Evolutionary conservation across 2,888 invertebrate genomes (phyloP).

Genomic region (Drosophila kanekoi): DNA sequence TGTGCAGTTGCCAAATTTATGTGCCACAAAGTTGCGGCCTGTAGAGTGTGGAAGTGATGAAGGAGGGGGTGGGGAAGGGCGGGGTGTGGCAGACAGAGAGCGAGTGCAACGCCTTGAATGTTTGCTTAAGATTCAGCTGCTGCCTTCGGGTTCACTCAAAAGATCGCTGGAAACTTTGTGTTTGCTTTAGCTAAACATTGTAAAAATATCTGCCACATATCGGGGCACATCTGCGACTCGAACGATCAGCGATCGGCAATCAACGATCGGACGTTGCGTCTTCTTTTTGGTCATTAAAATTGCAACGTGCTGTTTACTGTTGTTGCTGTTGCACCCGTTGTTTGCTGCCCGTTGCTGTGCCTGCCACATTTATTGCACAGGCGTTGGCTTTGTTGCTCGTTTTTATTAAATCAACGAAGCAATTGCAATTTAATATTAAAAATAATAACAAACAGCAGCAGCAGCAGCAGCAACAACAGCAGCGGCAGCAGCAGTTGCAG

Average conservation of each 20-base stretch:
- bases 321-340: slow-evolving; percentile 51
- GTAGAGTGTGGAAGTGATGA: neutral
- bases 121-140: slow-evolving; percentile 47
- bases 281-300: slow-evolving; percentile 76
- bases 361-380: slow-evolving; percentile 70
- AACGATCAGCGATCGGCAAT: slow-evolving; percentile 71
- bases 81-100: neutral
- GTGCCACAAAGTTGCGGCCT: slow-evolving; percentile 57
- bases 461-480: slow-evolving; percentile 31
- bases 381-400: slow-evolving; percentile 69
- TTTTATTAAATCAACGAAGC: slow-evolving; percentile 80
- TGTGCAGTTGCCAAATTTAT: slow-evolving; percentile 67
- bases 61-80: neutral
- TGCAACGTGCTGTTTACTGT: slow-evolving; percentile 79
- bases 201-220: slow-evolving; percentile 66
- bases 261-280: slow-evolving; percentile 53
- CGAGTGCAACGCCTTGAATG: slow-evolving; percentile 45
- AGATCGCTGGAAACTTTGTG: slow-evolving; percentile 48
- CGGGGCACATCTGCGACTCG: slow-evolving; percentile 67
- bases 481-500: slow-evolving; percentile 37
- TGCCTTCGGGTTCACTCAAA: slow-evolving; percentile 1
- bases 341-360: slow-evolving; percentile 30
- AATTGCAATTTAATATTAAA: slow-evolving; percentile 82
- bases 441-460: slow-evolving; percentile 80
- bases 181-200: slow-evolving; percentile 79